Percentiles rank a stretch among this genome's conserved stretches.
These are phyloP conservation scores for Pemphredon lugubris DNA, from an alignment of 2,888 invertebrate species.

Conservation along the genomic window DNA sequence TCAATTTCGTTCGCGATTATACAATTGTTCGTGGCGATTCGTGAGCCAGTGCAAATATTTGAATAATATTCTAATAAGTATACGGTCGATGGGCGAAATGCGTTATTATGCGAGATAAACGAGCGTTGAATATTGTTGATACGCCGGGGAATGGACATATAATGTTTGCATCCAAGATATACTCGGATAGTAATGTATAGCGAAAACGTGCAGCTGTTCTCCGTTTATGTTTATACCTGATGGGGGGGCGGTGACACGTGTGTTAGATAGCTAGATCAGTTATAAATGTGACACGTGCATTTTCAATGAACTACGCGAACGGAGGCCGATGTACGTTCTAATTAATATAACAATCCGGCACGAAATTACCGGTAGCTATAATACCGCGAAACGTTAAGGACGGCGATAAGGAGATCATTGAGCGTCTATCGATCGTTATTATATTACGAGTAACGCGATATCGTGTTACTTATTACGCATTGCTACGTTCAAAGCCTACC, in stretches of 20 bases:
- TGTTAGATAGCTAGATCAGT: conserved; percentile 20
- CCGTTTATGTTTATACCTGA: not conserved
- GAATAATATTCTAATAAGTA: conserved; percentile 47
- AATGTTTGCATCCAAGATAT: conserved; percentile 47
- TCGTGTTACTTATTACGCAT: no score
- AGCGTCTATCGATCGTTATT: not conserved
- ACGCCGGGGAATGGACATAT: conserved; percentile 17
- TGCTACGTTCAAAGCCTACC: no score
- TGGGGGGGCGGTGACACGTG: not conserved
- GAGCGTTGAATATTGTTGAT: conserved; percentile 42
- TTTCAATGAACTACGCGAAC: not conserved
- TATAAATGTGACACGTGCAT: conserved; percentile 21
- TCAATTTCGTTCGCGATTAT: conserved; percentile 36
- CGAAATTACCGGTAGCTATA: conserved; percentile 10
- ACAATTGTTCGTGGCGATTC: conserved; percentile 27
- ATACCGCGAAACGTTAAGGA: not conserved
- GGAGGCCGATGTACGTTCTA: conserved; percentile 34
- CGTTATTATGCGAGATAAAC: conserved; percentile 33
- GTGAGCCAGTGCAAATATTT: conserved; percentile 39
- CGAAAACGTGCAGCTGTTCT: conserved; percentile 27
- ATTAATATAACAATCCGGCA: conserved; percentile 39
- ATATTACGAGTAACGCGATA: no score
- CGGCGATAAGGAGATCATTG: conserved; percentile 1
- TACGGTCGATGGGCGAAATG: conserved; percentile 9
- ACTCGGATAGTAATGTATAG: conserved; percentile 34